Evolutionary conservation across 2,113 vertebrate genomes (phyloP).

Genomic region (Macroglossus sobrinus): DNA sequence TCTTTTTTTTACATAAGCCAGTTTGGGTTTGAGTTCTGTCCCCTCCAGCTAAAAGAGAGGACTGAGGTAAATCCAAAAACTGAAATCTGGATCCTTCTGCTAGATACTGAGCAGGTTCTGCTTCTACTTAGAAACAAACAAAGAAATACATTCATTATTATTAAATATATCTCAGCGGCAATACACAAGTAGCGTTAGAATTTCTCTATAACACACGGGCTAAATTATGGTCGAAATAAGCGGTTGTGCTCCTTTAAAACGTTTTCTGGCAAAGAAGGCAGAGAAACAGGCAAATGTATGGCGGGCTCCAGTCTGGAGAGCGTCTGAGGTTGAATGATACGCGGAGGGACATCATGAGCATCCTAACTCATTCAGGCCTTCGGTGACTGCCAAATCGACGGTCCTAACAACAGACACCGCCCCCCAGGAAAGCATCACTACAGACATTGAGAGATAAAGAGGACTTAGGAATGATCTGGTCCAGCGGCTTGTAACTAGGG

Average conservation of each 20-base stretch:
- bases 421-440: background rate
- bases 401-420: background rate
- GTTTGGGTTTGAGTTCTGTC: background rate
- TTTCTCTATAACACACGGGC: background rate
- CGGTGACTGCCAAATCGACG: background rate
- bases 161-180: background rate
- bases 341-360: background rate
- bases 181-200: background rate
- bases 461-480: background rate
- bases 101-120: background rate
- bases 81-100: background rate
- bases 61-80: background rate
- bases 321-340: background rate
- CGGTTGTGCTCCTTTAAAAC: background rate
- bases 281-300: background rate
- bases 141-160: background rate
- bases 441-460: background rate
- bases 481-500: background rate
- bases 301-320: background rate
- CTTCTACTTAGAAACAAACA: background rate
- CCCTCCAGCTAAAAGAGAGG: background rate
- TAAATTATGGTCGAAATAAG: background rate
- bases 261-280: background rate
- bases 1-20: background rate
- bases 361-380: background rate